A percentile compares a stretch with the other conserved stretches of the same genome.
Evolutionary conservation across 2,888 invertebrate species (phyloP).

Genomic region (Tiliacea aurago): DNA sequence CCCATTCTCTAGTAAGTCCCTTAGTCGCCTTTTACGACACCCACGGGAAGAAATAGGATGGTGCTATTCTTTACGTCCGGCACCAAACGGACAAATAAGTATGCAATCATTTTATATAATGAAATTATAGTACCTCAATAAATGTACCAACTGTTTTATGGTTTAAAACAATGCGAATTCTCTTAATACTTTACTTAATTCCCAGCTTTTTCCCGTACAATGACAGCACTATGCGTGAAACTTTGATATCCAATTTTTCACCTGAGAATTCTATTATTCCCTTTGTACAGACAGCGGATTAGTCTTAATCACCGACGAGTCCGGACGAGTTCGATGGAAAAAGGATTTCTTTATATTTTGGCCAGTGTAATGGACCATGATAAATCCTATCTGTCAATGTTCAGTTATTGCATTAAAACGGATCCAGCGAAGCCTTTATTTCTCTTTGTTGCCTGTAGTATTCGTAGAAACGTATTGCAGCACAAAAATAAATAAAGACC

Average conservation of each 20-base stretch:
- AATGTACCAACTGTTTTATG: not conserved
- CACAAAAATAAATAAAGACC: not conserved
- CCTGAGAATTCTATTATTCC: conserved; percentile 12
- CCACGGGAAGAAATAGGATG: too few species aligned
- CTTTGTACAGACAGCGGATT: conserved; percentile 27
- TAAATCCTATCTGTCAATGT: conserved; percentile 45
- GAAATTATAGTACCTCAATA: not conserved
- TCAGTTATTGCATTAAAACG: conserved; percentile 44
- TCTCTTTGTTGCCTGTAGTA: conserved; percentile 8
- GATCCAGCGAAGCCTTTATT: conserved; percentile 41
- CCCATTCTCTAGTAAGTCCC: too few species aligned
- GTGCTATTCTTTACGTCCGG: too few species aligned
- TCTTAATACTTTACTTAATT: not conserved
- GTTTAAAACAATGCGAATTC: not conserved
- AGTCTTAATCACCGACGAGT: conserved; percentile 32
- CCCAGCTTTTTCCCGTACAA: not conserved
- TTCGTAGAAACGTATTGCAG: conserved; percentile 15
- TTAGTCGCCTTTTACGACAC: too few species aligned
- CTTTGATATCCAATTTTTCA: conserved; percentile 14
- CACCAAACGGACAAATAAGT: too few species aligned
- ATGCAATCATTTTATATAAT: not conserved
- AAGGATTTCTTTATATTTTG: conserved; percentile 43
- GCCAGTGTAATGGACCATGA: conserved; percentile 45
- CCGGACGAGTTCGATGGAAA: conserved; percentile 22
- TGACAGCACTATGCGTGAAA: conserved; percentile 4